phyloP scores from a whole-genome alignment of 2,888 invertebrate species.

The Pharmacophagus antenor region DNA sequence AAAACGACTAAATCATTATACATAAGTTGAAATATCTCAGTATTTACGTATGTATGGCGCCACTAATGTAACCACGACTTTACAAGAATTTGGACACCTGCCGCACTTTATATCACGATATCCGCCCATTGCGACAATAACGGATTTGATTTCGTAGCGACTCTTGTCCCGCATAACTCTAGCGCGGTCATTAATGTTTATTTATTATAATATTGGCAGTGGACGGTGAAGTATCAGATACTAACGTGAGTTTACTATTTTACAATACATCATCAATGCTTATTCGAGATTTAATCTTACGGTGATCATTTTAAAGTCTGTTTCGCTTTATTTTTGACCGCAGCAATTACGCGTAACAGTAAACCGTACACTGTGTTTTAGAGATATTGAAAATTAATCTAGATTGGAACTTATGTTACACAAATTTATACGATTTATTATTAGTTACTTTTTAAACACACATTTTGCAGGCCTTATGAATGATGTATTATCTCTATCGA shows the following conservation, averaged over 20 bases:
- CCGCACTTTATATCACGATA: constrained; percentile 31
- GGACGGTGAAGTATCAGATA: constrained; percentile 30
- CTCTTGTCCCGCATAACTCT: constrained; percentile 18
- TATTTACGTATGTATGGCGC: neutral
- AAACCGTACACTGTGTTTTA: no score
- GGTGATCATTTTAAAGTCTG: constrained; percentile 1
- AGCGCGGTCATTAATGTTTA: constrained; percentile 20
- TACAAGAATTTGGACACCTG: constrained; percentile 36
- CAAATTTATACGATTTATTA: no score
- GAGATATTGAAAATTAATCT: neutral
- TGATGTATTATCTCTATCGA: no score
- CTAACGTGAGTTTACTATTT: constrained; percentile 18
- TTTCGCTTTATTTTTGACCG: neutral
- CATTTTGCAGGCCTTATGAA: no score
- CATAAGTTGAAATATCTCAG: neutral
- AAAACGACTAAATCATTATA: no score
- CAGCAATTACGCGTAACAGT: neutral
- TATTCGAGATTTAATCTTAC: constrained; percentile 16
- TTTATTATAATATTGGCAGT: constrained; percentile 30
- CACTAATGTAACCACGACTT: constrained; percentile 25
- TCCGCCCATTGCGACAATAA: constrained; percentile 22
- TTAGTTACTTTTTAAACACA: no score
- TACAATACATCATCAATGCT: neutral
- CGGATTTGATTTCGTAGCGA: constrained; percentile 24
- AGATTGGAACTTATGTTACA: no score